phyloP scores from a whole-genome alignment of 2,888 invertebrate genomes.

The Branchellion lobata region DNA sequence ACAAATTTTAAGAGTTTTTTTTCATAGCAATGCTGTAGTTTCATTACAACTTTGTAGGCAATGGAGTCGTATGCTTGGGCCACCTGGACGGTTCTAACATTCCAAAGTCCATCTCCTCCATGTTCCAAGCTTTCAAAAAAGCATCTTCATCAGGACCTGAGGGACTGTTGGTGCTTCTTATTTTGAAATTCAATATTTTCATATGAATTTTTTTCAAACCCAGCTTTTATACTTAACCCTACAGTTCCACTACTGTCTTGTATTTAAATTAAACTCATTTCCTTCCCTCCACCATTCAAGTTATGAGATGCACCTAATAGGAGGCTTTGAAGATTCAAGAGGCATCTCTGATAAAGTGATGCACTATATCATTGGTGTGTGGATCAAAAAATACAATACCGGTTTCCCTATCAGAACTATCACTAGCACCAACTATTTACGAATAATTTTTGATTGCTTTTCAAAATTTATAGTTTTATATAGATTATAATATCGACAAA shows the following conservation, averaged over 20 bases:
- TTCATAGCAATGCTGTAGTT: no score
- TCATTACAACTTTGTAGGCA: no score
- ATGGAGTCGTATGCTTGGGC: conserved; percentile 74
- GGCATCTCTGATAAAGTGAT: conserved; percentile 85
- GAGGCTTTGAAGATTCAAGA: conserved; percentile 84
- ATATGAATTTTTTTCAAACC: no score
- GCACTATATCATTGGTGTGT: conserved; percentile 83
- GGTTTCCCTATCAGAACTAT: no score
- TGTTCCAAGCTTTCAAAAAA: conserved; percentile 83
- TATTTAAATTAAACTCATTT: background rate
- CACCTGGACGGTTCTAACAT: conserved; percentile 73
- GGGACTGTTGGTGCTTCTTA: conserved; percentile 35
- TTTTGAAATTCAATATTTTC: no score
- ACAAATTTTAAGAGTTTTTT: no score
- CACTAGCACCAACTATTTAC: no score
- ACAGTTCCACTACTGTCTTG: background rate
- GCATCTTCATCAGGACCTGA: conserved; percentile 66
- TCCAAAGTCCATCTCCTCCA: conserved; percentile 78
- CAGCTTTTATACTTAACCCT: no score
- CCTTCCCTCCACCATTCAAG: conserved; percentile 62
- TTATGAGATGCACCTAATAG: conserved; percentile 83
- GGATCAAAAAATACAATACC: background rate
- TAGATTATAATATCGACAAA: no score
- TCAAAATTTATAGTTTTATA: no score
- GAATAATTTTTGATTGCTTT: no score